phyloP scores from a whole-genome alignment of 2,797 vertebrate genomes.

The Poecilia gillii region DNA sequence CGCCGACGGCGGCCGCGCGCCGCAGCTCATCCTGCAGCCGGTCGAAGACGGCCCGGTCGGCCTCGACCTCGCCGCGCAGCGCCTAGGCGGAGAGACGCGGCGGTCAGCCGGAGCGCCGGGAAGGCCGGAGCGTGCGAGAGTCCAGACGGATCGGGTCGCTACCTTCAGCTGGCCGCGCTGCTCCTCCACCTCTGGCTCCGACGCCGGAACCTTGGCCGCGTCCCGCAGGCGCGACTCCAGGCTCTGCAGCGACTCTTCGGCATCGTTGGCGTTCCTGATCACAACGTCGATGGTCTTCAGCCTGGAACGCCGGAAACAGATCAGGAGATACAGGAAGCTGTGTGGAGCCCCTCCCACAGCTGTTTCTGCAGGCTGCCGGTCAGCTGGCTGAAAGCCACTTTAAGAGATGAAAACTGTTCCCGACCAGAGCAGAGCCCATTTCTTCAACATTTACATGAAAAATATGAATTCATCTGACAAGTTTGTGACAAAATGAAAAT shows the following conservation, averaged over 20 bases:
- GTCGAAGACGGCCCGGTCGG: conserved; percentile 84
- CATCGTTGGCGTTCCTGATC: conserved; percentile 89
- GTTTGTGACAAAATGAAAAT: too few species aligned
- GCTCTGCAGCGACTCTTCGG: conserved; percentile 85
- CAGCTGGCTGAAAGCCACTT: background rate
- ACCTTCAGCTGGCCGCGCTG: conserved; percentile 87
- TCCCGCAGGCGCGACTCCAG: conserved; percentile 89
- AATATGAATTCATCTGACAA: too few species aligned
- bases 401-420: background rate
- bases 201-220: conserved; percentile 85
- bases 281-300: conserved; percentile 92
- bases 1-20: conserved; percentile 81
- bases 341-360: background rate
- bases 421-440: too few species aligned
- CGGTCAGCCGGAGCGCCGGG: background rate
- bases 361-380: background rate
- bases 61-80: conserved; percentile 81
- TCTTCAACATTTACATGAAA: too few species aligned
- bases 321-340: background rate
- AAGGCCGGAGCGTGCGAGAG: too few species aligned
- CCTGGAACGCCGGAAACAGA: conserved; percentile 68
- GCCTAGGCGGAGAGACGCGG: conserved; percentile 70
- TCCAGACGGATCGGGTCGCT: background rate
- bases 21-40: conserved; percentile 85
- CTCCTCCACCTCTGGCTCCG: conserved; percentile 85